phyloP scores from a whole-genome alignment of 2,888 invertebrate genomes.

The Microchrysa polita region DNA sequence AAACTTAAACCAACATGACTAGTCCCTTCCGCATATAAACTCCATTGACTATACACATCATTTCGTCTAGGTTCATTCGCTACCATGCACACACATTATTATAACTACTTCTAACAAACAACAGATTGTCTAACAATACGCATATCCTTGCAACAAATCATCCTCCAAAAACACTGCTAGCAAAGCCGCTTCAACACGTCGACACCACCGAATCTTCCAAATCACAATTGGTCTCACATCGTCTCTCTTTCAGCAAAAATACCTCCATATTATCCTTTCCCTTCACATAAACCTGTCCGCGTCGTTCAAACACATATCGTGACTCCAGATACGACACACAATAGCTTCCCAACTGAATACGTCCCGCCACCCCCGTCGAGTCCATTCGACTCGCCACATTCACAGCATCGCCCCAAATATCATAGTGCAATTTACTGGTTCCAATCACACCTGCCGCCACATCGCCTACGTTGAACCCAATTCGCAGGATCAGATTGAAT shows the following conservation, averaged over 20 bases:
- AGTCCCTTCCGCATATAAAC: slow-evolving; percentile 26
- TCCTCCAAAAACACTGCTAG: no score
- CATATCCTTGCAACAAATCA: not conserved
- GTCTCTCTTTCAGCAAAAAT: slow-evolving; percentile 69
- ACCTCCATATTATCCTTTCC: slow-evolving; percentile 97
- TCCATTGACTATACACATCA: not conserved
- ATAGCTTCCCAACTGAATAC: slow-evolving; percentile 84
- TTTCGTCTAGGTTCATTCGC: no score
- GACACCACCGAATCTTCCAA: not conserved
- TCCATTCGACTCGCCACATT: slow-evolving; percentile 98
- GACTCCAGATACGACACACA: slow-evolving; percentile 76
- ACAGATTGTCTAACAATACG: slow-evolving; percentile 25
- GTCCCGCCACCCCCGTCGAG: slow-evolving; percentile 88
- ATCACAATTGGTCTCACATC: not conserved
- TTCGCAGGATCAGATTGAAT: slow-evolving; percentile 85
- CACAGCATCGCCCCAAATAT: slow-evolving; percentile 99
- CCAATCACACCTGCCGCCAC: slow-evolving; percentile 98
- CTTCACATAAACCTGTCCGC: slow-evolving; percentile 95
- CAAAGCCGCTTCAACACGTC: no score
- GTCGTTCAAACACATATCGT: slow-evolving; percentile 87
- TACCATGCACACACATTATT: no score
- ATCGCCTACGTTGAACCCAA: slow-evolving; percentile 93
- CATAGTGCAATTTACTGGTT: slow-evolving; percentile 94
- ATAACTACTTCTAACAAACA: no score
- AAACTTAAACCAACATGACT: no score